These are phyloP conservation scores for Andricus curvator DNA, from an alignment of 2,888 invertebrate genomes.

Conservation along the genomic window DNA sequence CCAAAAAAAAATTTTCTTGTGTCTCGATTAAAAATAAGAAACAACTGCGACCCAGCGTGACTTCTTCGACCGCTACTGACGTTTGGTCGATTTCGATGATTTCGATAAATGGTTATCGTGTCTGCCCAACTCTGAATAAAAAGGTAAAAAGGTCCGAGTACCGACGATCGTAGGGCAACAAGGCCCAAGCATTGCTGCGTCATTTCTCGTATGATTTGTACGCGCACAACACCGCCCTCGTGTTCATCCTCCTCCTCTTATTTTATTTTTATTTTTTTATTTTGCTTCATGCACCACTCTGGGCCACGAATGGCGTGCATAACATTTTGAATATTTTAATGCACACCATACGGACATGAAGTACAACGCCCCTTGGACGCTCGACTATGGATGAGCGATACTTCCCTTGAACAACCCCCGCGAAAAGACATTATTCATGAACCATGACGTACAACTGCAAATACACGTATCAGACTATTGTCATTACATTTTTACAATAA, in stretches of 20 bases:
- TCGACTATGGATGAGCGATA: constrained; percentile 33
- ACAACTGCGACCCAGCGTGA: background rate
- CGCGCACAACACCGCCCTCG: constrained; percentile 70
- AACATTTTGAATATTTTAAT: constrained; percentile 66
- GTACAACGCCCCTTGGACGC: constrained; percentile 61
- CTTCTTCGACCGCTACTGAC: background rate
- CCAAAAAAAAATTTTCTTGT: background rate
- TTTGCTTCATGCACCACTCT: constrained; percentile 4
- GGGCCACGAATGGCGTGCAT: constrained; percentile 53
- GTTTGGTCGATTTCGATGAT: background rate
- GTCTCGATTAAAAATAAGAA: background rate
- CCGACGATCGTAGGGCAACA: constrained; percentile 43
- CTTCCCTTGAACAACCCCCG: constrained; percentile 29
- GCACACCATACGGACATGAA: constrained; percentile 53
- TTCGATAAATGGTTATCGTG: background rate
- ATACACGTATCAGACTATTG: background rate
- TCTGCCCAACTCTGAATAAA: background rate
- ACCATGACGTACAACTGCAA: background rate
- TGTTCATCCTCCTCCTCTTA: constrained; percentile 46
- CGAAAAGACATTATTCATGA: constrained; percentile 30
- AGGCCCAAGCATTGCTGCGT: constrained; percentile 66
- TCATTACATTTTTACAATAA: background rate
- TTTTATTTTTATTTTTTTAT: constrained; percentile 48
- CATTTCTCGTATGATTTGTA: constrained; percentile 74
- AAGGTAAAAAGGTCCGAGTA: background rate